A percentile compares a stretch with the other conserved stretches of the same genome.
Conservation (phyloP, 2,113 vertebrate genomes). For the Pseudois nayaur region DNA sequence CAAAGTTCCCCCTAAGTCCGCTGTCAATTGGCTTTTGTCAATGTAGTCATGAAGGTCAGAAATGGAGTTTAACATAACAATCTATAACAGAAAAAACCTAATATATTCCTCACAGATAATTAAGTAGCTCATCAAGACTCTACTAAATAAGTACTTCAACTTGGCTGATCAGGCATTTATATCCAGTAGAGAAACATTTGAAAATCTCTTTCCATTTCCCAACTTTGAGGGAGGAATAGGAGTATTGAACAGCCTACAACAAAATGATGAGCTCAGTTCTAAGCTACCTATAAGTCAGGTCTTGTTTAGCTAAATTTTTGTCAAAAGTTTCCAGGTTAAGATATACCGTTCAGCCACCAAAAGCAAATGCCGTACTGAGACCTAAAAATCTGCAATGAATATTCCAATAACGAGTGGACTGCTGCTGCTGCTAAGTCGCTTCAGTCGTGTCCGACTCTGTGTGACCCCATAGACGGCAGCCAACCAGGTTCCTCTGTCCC, state of each 20-base stretch:
- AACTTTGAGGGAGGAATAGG: not conserved
- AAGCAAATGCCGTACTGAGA: not conserved
- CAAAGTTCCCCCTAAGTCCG: conserved; percentile 91
- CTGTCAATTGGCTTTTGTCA: conserved; percentile 92
- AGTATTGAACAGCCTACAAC: not conserved
- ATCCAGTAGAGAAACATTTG: not conserved
- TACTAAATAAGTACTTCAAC: not conserved
- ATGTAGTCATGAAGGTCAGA: conserved; percentile 94
- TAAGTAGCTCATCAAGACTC: not conserved
- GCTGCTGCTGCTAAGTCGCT: too few species aligned
- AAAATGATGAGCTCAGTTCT: not conserved
- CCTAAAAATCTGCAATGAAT: not conserved
- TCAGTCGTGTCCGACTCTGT: too few species aligned
- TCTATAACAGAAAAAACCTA: conserved; percentile 78
- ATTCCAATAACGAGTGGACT: not conserved
- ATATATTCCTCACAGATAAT: not conserved
- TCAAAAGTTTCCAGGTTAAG: not conserved
- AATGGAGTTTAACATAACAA: conserved; percentile 94
- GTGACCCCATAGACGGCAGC: too few species aligned
- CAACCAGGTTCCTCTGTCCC: too few species aligned
- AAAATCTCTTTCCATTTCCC: not conserved
- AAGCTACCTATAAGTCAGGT: not conserved
- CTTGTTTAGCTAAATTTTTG: not conserved
- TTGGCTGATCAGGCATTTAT: not conserved
- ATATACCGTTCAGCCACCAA: not conserved